Conservation (phyloP, 2,113 vertebrate species). For the Microtus pennsylvanicus region DNA sequence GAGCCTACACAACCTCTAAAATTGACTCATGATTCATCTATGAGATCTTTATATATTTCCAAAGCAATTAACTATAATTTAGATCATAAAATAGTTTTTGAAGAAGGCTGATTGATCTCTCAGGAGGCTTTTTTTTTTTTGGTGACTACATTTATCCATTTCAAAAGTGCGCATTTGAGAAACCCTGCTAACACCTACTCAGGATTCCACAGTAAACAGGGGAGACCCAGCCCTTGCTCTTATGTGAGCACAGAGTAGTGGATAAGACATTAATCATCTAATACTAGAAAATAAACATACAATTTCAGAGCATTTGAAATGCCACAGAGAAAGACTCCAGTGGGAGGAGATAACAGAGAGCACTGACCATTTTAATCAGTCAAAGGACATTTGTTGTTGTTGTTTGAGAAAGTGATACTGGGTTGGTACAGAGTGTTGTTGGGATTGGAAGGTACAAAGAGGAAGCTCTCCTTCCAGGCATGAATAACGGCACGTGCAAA, state of each 20-base stretch:
- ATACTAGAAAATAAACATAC: neutral
- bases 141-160: conserved; percentile 20
- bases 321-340: neutral
- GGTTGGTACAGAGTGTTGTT: neutral
- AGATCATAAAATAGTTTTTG: conserved; percentile 40
- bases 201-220: neutral
- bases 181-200: neutral
- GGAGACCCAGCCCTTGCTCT: neutral
- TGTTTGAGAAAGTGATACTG: neutral
- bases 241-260: conserved; percentile 1
- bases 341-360: neutral
- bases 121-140: neutral
- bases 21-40: neutral
- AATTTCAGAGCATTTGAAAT: conserved; percentile 26
- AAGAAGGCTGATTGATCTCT: conserved; percentile 16
- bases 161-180: neutral
- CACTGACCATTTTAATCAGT: neutral
- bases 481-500: neutral
- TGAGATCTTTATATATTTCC: conserved; percentile 5
- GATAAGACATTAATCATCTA: neutral
- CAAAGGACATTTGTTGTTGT: conserved; percentile 5
- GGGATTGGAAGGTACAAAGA: neutral
- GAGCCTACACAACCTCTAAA: neutral
- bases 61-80: conserved; percentile 42
- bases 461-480: neutral